Percentiles rank a stretch among this genome's conserved stretches.
Conservation (phyloP, 2,113 vertebrate genomes). For the Zapornia atra region DNA sequence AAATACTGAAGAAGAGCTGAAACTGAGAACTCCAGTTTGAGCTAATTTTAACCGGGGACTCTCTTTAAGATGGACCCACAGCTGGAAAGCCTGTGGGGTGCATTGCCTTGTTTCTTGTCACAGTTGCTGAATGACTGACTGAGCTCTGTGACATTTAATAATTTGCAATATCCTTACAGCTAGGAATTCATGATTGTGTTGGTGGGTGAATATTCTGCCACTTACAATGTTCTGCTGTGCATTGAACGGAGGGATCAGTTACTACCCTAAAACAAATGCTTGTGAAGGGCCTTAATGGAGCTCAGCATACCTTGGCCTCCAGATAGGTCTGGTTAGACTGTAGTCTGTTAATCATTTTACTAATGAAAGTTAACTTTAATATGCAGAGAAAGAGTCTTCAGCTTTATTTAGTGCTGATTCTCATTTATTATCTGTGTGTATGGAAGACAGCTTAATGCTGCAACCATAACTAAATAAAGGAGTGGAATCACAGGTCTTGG, state of each 20-base stretch:
- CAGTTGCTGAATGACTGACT: conserved; percentile 23
- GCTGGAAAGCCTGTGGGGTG: neutral
- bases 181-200: neutral
- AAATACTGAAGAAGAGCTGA: neutral
- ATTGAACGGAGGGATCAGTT: neutral
- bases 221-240: neutral
- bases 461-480: neutral
- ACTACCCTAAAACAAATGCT: neutral
- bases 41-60: neutral
- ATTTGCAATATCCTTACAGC: neutral
- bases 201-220: neutral
- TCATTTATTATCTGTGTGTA: neutral
- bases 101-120: conserved; percentile 11
- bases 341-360: neutral
- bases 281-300: neutral
- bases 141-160: conserved; percentile 51
- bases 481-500: neutral
- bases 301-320: neutral
- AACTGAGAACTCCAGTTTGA: neutral
- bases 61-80: neutral
- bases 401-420: neutral
- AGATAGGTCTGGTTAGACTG: neutral
- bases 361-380: neutral
- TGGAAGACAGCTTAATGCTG: neutral
- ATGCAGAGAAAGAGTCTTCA: neutral